These are phyloP conservation scores for Aspidapion aeneum DNA, from an alignment of 2,888 invertebrate genomes.

Conservation along the genomic window DNA sequence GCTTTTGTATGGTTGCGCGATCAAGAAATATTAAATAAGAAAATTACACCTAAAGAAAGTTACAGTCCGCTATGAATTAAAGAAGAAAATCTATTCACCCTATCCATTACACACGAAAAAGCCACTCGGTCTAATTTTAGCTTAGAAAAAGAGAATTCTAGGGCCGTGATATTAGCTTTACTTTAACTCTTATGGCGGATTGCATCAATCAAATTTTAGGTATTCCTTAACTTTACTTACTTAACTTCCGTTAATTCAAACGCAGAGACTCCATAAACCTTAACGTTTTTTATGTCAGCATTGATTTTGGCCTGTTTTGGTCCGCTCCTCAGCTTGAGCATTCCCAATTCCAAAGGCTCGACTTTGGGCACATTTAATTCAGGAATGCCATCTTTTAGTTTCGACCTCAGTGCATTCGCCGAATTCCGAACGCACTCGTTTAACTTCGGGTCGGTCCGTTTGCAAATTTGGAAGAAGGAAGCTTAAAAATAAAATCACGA, in stretches of 20 bases:
- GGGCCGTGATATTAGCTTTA: too few species aligned
- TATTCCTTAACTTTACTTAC: slow-evolving; percentile 45
- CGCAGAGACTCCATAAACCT: slow-evolving; percentile 52
- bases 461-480: slow-evolving; percentile 62
- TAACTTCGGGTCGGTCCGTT: slow-evolving; percentile 59
- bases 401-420: slow-evolving; percentile 56
- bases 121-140: too few species aligned
- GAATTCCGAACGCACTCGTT: slow-evolving; percentile 61
- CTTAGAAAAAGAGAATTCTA: too few species aligned
- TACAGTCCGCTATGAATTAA: too few species aligned
- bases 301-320: slow-evolving; percentile 48
- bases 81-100: too few species aligned
- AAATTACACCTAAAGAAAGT: too few species aligned
- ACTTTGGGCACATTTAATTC: slow-evolving; percentile 65
- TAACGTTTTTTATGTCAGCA: slow-evolving; percentile 52
- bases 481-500: slow-evolving; percentile 49
- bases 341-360: slow-evolving; percentile 60
- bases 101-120: too few species aligned
- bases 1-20: too few species aligned
- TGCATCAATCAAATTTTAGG: too few species aligned
- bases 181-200: too few species aligned
- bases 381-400: slow-evolving; percentile 60
- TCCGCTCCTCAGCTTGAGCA: slow-evolving; percentile 59
- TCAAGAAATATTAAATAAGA: too few species aligned
- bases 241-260: slow-evolving; percentile 53